These are phyloP conservation scores for Pseudorhiza aurosa DNA, from an alignment of 30 jellyfish, hydroid and myxozoan genomes.

Conservation along the genomic window DNA sequence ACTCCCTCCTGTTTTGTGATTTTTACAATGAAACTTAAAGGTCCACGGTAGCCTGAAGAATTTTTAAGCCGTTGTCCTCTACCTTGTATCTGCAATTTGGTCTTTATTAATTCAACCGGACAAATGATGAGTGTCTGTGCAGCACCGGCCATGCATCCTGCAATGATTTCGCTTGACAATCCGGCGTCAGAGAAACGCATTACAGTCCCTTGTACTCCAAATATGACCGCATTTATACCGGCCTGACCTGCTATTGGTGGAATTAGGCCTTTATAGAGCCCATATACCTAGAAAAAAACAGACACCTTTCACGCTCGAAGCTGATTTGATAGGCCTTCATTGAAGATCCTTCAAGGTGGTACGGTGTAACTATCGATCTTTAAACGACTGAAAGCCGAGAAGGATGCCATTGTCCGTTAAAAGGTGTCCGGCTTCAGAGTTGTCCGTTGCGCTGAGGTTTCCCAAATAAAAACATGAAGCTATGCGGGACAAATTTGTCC, in stretches of 20 bases:
- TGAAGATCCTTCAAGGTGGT: too few relatives aligned
- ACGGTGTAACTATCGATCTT: too few relatives aligned
- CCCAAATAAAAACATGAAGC: too few relatives aligned
- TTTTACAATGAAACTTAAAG: constrained; percentile 55
- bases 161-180: constrained; percentile 37
- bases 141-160: constrained; percentile 91
- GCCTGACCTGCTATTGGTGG: constrained; percentile 86
- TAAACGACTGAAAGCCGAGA: too few relatives aligned
- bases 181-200: constrained; percentile 37
- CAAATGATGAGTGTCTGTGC: constrained; percentile 57
- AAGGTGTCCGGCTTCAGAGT: too few relatives aligned
- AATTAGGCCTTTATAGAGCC: constrained; percentile 83
- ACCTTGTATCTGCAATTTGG: constrained; percentile 81
- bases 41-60: constrained; percentile 8
- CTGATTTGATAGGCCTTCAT: too few relatives aligned
- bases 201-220: constrained; percentile 84
- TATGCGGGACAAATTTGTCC: too few relatives aligned
- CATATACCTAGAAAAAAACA: constrained; percentile 47
- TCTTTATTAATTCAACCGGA: constrained; percentile 86
- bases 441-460: too few relatives aligned
- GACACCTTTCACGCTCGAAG: too few relatives aligned
- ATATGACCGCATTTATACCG: constrained; percentile 73
- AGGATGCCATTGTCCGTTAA: too few relatives aligned
- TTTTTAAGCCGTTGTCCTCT: constrained; percentile 22
- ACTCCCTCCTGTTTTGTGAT: constrained; percentile 58